Evolutionary conservation across 2,888 invertebrate species (phyloP), one percentile per base, ranked within the genome.

Genomic region (Nomada ferruginata): DNA sequence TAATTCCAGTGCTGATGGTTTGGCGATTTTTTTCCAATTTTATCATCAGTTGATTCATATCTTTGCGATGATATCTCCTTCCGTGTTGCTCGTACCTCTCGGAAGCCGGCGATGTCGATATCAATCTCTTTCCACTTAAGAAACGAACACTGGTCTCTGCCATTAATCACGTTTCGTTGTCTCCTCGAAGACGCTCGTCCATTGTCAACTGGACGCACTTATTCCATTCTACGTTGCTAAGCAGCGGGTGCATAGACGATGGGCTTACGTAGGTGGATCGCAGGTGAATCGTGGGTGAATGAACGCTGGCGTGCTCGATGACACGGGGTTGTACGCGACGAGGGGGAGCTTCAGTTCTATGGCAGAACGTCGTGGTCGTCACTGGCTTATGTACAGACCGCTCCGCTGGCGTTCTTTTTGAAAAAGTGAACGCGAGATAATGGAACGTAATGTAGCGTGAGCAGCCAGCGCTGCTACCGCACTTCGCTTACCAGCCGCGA

Each of bases 161-260:
- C 92, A 92, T 93, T 93, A 92, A 92, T 93, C 93, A 93, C 90
- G 88, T 89, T 90, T 88, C 87, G 89, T 89, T 90, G 91, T 89
- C 89, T 89, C 90, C 90, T 91, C 87, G 87, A 90, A 91, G 90
- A 90, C 89, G 88, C 83, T 84, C 85, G 89, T 86, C 90, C 88
- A 91, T 91, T 91, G 92, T 92, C 91, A 90, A 84, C 87, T 70
- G 76, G 83, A 86, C 75, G 89, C 88, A 89, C 91, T 91, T 91
- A 90, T 91, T 90, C 91, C 83, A 76, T 81, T 87, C 84, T 50
- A 84, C 52, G 42, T 10, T 7, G 68, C 55, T 85, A 84, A 90
- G 77, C 92, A 73, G 87, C 84, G 92, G 92, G 92, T 92, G 36
- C 36, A 36, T 5, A 92, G 91, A 92, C 26, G 23, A 55, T 91